These are phyloP conservation scores for Charadrius vociferus DNA, from an alignment of 2,113 vertebrate genomes.

Conservation along the genomic window DNA sequence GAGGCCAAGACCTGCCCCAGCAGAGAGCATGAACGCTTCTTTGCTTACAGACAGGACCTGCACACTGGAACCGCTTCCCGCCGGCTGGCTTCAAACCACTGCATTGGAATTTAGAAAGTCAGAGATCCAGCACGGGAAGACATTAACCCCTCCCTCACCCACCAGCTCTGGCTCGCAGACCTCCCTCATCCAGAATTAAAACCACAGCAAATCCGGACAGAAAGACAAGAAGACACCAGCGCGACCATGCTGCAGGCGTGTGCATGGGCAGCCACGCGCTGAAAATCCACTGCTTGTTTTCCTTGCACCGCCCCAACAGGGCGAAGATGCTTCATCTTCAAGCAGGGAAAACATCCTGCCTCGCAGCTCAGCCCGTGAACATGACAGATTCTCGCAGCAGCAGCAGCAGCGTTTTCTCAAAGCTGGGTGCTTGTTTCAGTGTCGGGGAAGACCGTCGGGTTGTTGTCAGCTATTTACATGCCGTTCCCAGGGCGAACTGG, in stretches of 20 bases:
- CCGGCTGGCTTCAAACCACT: neutral
- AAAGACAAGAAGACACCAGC: neutral
- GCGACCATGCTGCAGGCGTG: neutral
- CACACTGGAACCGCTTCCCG: rapidly evolving
- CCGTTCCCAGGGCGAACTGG: neutral
- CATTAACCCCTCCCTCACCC: neutral
- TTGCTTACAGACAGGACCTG: neutral
- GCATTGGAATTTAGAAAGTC: neutral
- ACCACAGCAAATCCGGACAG: rapidly evolving
- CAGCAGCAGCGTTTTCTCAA: neutral
- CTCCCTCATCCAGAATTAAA: neutral
- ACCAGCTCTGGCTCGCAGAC: neutral
- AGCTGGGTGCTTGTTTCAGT: neutral
- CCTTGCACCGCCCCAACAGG: neutral
- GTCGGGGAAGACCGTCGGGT: neutral
- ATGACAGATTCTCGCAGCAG: neutral
- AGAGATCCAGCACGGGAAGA: neutral
- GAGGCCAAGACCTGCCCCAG: neutral
- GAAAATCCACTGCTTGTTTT: neutral
- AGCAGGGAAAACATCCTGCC: neutral
- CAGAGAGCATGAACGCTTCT: neutral
- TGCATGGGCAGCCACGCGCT: neutral
- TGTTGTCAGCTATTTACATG: neutral
- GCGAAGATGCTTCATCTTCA: neutral
- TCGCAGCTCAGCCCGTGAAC: neutral